phyloP scores from a whole-genome alignment of 2,888 invertebrate species.

The Lysandra coridon region DNA sequence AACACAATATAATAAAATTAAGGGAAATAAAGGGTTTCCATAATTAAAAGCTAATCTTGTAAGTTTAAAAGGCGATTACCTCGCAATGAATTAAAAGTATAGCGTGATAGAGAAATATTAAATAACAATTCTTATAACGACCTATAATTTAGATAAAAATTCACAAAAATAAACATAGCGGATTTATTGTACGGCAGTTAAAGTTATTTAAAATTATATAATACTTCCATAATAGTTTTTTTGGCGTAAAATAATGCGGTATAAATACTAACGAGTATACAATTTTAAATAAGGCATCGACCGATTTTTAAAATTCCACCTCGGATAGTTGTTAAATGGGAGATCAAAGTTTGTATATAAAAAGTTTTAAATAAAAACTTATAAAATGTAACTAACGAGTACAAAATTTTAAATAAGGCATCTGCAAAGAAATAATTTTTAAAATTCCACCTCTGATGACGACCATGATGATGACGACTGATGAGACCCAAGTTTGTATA shows the following conservation, averaged over 20 bases:
- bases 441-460: background rate
- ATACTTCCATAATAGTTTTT: no score
- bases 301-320: background rate
- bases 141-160: constrained; percentile 17
- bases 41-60: constrained; percentile 28
- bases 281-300: no score
- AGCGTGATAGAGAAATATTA: constrained; percentile 23
- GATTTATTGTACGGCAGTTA: background rate
- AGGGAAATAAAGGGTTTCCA: constrained; percentile 10
- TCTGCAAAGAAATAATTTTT: background rate
- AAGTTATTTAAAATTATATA: background rate
- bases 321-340: background rate
- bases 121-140: constrained; percentile 8
- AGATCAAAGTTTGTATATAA: background rate
- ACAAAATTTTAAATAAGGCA: background rate
- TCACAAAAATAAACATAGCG: background rate
- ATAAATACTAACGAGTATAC: no score
- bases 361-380: no score
- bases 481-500: background rate
- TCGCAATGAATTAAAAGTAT: constrained; percentile 8
- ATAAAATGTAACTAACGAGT: no score
- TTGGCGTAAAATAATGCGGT: no score
- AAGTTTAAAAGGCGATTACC: constrained; percentile 27
- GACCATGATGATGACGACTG: no score
- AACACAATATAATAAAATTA: constrained; percentile 16